Evolutionary conservation across 2,113 vertebrate species (phyloP), one percentile per base, ranked within the genome.

Genomic region (Heterotis niloticus): DNA sequence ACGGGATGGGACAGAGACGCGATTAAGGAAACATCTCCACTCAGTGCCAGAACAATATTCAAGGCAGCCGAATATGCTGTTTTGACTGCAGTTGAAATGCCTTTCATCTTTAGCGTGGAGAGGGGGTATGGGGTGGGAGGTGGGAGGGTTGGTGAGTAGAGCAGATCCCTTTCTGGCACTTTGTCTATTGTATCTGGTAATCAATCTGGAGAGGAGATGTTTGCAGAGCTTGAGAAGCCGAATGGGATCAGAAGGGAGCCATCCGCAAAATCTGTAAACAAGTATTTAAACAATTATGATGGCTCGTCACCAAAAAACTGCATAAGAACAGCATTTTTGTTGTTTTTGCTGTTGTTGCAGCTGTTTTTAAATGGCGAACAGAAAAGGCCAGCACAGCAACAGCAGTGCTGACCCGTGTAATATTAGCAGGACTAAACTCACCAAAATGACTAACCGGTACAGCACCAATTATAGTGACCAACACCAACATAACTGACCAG

Each of bases 41-140:
- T 80, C 80, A 76, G 60, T n/a, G 59, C 23, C 20, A 69, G n/a
- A 64, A 78, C 73, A 67, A 56, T 64, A 79, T 81, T 79, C 71
- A 62, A 67, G 0, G 18, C 68, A 62, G 64, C 76, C 68, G 12
- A 67, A 76, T 72, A 12, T 78, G 54, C 44, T 73, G 54, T 17
- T 26, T 29, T 60, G 28, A 29, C 23, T 75, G 54, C 56, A 23
- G 24, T 26, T 18, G 23, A 56, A 28, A 17, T 28, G n/a, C 54
- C 13, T 75, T 56, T 75, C 59, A 74, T 74, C 72, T 74, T 28
- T 10, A 5, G 13, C 54, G 57, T 59, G 28, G 7, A 75, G 59
- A 54, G 56, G 56, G 64, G 64, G 5, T 12, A n/a, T 66, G 64
- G 64, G 64, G 23, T n/a, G 10, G 18, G 60, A 17, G 60, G 5